A percentile compares a stretch with the other conserved stretches of the same genome.
These are phyloP conservation scores for Ellobium chinense DNA, from an alignment of 2,888 invertebrate genomes.

Conservation along the genomic window DNA sequence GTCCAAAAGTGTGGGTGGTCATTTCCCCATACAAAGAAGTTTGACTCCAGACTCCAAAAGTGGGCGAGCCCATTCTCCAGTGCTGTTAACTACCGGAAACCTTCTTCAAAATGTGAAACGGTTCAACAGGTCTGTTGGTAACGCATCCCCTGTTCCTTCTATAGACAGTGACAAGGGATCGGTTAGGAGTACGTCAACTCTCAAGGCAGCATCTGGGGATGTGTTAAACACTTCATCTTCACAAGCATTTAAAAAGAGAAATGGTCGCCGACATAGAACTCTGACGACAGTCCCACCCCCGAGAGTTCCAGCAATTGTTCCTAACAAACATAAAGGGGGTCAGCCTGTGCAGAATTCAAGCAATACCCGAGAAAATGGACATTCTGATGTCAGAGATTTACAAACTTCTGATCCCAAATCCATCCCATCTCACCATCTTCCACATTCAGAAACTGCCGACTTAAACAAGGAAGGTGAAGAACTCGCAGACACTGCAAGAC, in stretches of 20 bases:
- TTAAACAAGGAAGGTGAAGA: not conserved
- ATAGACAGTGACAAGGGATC: not conserved
- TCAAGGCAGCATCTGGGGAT: not conserved
- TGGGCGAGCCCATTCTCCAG: constrained; percentile 23
- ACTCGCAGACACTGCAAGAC: not conserved
- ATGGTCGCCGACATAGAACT: not conserved
- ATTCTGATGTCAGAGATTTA: too few relatives aligned
- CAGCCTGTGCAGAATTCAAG: not conserved
- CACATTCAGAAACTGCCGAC: not conserved
- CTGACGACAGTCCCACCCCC: constrained; percentile 22
- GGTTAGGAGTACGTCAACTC: not conserved
- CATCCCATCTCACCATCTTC: not conserved
- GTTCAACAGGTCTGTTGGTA: constrained; percentile 17
- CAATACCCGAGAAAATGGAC: not conserved
- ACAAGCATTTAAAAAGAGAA: not conserved
- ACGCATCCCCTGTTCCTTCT: not conserved
- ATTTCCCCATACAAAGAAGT: constrained; percentile 26
- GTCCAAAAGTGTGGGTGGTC: too few relatives aligned
- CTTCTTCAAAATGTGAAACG: constrained; percentile 38
- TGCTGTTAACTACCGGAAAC: constrained; percentile 15
- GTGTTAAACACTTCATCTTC: not conserved
- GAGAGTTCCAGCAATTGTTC: not conserved
- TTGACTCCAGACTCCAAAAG: constrained; percentile 18
- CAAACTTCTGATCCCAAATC: not conserved
- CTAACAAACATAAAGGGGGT: not conserved